Evolutionary conservation across 2,113 vertebrate genomes (phyloP).

Genomic region (Limnothrissa miodon): DNA sequence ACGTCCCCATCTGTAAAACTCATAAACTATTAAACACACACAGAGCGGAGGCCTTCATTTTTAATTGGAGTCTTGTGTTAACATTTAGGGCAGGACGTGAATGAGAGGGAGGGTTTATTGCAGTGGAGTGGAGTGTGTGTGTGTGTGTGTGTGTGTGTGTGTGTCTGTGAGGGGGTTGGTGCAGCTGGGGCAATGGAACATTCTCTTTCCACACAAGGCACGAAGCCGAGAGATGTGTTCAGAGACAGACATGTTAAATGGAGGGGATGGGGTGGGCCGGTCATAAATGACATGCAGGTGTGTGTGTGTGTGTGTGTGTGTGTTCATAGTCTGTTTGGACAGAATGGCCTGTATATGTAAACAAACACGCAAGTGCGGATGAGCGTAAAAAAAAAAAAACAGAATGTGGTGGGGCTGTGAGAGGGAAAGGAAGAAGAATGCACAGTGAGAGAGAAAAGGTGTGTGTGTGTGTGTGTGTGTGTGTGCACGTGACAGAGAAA

Average conservation of each 20-base stretch:
- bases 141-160: neutral
- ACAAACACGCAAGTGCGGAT: neutral
- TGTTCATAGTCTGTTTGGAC: neutral
- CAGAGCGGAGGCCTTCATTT: conserved; percentile 15
- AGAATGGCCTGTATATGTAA: neutral
- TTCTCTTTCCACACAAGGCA: neutral
- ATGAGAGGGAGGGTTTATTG: neutral
- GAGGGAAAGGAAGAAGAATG: neutral
- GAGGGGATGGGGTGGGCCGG: neutral
- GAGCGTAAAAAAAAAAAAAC: neutral
- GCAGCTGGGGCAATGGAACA: neutral
- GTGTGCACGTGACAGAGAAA: neutral
- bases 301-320: neutral
- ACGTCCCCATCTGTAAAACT: neutral
- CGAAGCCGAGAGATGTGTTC: neutral
- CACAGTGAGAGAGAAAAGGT: neutral
- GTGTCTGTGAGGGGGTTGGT: neutral
- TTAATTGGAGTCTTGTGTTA: conserved; percentile 14
- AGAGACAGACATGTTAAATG: neutral
- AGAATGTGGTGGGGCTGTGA: neutral
- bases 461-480: neutral
- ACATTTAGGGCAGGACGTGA: neutral
- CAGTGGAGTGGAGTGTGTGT: neutral
- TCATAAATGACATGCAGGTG: conserved; percentile 11
- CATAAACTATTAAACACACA: conserved; percentile 7